phyloP scores from a whole-genome alignment of 2,113 vertebrate species.

The Argyrosomus japonicus region DNA sequence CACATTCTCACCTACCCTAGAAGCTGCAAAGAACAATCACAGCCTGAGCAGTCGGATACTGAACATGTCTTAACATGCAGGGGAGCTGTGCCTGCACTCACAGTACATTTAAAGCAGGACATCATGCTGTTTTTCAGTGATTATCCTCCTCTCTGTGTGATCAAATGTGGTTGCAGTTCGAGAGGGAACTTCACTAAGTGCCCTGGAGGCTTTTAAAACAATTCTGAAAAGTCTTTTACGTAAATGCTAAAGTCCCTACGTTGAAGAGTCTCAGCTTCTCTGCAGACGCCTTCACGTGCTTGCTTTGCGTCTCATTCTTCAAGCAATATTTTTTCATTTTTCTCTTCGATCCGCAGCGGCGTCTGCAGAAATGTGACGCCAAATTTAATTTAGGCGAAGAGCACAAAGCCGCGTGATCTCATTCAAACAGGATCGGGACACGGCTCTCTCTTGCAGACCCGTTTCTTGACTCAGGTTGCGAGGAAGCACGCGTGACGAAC shows the following conservation, averaged over 20 bases:
- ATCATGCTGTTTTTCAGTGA: not conserved
- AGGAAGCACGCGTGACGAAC: slow-evolving; percentile 28
- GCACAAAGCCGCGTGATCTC: not conserved
- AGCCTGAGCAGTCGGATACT: not conserved
- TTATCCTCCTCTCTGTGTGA: not conserved
- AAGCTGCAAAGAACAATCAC: not conserved
- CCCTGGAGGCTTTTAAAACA: too few species aligned
- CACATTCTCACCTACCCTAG: not conserved
- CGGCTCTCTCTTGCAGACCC: not conserved
- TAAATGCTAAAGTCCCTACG: not conserved
- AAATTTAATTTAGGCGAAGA: not conserved
- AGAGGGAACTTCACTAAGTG: not conserved
- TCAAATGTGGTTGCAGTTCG: not conserved
- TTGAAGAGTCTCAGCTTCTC: not conserved
- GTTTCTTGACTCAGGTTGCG: not conserved
- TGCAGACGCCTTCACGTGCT: not conserved
- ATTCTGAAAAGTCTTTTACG: too few species aligned
- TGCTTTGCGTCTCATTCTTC: not conserved
- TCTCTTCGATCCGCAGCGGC: not conserved
- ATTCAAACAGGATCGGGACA: not conserved
- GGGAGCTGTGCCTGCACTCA: not conserved
- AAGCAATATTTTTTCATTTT: not conserved
- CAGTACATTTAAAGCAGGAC: not conserved
- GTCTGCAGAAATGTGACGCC: not conserved
- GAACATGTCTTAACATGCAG: not conserved